Evolutionary conservation across 2,113 vertebrate genomes (phyloP).

Genomic region (Dipodomys spectabilis): DNA sequence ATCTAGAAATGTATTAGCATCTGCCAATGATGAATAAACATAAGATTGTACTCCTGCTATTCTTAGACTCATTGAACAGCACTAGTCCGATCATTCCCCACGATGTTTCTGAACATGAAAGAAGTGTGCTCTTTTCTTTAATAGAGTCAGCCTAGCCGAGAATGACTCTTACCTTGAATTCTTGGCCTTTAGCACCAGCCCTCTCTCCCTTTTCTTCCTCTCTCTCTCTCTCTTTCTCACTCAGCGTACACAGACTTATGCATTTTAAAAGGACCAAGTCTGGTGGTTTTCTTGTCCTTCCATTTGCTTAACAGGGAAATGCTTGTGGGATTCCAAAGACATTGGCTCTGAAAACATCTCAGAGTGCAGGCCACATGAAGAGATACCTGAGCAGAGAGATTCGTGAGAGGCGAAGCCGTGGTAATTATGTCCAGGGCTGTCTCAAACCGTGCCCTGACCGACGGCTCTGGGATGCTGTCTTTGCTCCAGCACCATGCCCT

Average conservation of each 20-base stretch:
- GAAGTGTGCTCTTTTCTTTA: slow-evolving; percentile 29
- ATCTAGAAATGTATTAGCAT: slow-evolving; percentile 81
- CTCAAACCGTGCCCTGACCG: background rate
- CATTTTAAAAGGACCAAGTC: slow-evolving; percentile 62
- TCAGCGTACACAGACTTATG: background rate
- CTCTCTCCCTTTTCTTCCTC: background rate
- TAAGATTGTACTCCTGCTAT: slow-evolving; percentile 30
- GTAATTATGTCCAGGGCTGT: background rate
- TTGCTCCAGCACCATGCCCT: background rate
- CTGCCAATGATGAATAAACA: slow-evolving; percentile 77
- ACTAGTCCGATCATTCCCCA: background rate
- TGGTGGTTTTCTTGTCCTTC: slow-evolving; percentile 37
- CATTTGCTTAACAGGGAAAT: slow-evolving; percentile 34
- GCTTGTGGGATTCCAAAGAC: slow-evolving; percentile 27
- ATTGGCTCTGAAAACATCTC: slow-evolving; percentile 13
- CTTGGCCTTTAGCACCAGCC: background rate
- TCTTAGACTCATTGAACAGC: slow-evolving; percentile 58
- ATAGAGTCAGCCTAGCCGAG: background rate
- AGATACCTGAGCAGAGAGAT: background rate
- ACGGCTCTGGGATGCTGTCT: slow-evolving; percentile 15
- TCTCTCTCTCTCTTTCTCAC: background rate
- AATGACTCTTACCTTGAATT: background rate
- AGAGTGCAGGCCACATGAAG: background rate
- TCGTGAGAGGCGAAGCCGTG: background rate
- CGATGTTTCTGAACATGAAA: background rate